Evolutionary conservation across 2,888 invertebrate species (phyloP).

Genomic region (Acanthosepion lycidas): DNA sequence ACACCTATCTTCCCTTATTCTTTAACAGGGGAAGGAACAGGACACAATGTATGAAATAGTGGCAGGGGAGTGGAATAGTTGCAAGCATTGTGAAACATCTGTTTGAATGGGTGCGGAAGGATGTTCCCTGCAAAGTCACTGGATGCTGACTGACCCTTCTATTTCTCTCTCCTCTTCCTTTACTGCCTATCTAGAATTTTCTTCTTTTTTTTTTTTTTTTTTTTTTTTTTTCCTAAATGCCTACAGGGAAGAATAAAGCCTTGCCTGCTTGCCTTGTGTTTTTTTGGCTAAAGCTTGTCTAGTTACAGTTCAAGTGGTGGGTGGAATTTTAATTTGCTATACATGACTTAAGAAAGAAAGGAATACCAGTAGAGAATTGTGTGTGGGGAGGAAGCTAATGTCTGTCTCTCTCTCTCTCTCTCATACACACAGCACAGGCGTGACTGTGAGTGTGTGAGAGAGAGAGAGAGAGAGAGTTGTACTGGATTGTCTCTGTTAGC

Average conservation of each 20-base stretch:
- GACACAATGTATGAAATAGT: neutral
- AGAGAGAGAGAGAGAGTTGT: no score
- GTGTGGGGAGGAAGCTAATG: neutral
- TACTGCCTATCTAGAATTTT: neutral
- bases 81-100: neutral
- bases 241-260: neutral
- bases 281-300: neutral
- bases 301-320: neutral
- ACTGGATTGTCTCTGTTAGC: no score
- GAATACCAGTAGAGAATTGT: neutral
- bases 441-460: no score
- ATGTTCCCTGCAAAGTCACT: slow-evolving; percentile 16
- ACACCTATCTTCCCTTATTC: neutral
- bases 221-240: neutral
- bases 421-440: no score
- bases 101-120: neutral
- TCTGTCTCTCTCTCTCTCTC: no score
- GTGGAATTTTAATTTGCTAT: slow-evolving; percentile 33
- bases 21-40: neutral
- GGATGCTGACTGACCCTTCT: slow-evolving; percentile 21
- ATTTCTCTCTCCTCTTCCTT: neutral
- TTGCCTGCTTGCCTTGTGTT: neutral
- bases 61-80: neutral
- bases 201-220: neutral
- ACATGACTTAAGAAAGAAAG: neutral